Evolutionary conservation across 2,113 vertebrate genomes (phyloP), one percentile per base, ranked within the genome.

Genomic region (Pogona vitticeps): DNA sequence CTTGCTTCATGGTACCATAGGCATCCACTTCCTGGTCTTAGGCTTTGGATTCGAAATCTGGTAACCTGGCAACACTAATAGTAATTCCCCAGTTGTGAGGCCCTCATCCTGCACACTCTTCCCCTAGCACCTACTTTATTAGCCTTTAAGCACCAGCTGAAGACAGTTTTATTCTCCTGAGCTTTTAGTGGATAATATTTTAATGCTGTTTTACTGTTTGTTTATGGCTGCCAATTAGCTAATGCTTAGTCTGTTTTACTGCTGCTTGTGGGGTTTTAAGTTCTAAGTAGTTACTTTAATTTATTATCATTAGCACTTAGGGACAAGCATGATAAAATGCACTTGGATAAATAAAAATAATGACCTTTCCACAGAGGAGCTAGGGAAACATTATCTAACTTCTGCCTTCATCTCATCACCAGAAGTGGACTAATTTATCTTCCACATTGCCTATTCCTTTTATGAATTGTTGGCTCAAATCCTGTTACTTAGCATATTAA

Each of bases 181-280:
- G 80, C 63, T 82, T 82, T 82, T 46, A 82, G 42, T 36, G 20
- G 42, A 56, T 58, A 82, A 71, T 82, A 71, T 70, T 82, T 70
- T 33, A 82, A 36, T 70, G 67, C 67, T 71, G 67, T 71, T 71
- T 71, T 82, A 71, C 71, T 82, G 42, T 82, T 82, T 82, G 67
- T 36, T 82, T 71, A 82, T 82, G 42, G 23, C 28, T n/a, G 40
- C 38, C 31, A 59, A 81, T 81, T 81, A 68, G 80, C 70, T 82
- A 13, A 56, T 58, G 42, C 63, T 82, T 52, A 68, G 18, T 82
- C 42, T 70, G 21, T 56, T 71, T 82, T 70, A 71, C 6, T 36
- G 67, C 65, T 33, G 18, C 42, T 46, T 46, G 36, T 36, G 20
- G 46, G 2, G n/a, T 10, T 3, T 82, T 82, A 14, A 36, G 23